phyloP scores from a whole-genome alignment of 2,797 vertebrate species.

The Sebastes oblongus region DNA sequence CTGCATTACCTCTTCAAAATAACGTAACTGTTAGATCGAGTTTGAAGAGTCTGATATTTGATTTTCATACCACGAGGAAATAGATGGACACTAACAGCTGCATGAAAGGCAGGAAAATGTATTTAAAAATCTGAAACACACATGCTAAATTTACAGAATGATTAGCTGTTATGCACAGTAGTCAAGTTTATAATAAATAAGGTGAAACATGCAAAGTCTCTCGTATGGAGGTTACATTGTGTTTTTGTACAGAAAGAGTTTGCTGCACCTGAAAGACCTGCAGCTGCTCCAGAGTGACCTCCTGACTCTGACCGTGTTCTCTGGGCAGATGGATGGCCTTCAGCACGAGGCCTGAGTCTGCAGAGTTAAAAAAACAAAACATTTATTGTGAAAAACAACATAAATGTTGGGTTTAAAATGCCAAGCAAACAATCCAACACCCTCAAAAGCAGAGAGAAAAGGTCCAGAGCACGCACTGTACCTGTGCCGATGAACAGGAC shows the following conservation, averaged over 20 bases:
- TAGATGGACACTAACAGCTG: neutral
- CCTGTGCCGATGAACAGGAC: slow-evolving; percentile 87
- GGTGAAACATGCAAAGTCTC: neutral
- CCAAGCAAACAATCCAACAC: neutral
- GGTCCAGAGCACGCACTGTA: neutral
- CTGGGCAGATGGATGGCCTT: slow-evolving; percentile 85
- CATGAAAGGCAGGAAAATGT: neutral
- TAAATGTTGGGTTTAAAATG: neutral
- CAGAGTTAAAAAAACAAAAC: neutral
- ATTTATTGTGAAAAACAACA: neutral
- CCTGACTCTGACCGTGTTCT: slow-evolving; percentile 74
- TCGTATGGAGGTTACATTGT: neutral
- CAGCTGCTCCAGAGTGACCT: slow-evolving; percentile 89
- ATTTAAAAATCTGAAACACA: neutral
- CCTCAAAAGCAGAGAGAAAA: neutral
- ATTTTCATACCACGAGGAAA: neutral
- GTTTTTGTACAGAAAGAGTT: neutral
- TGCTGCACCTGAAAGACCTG: slow-evolving; percentile 85
- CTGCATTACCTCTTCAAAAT: neutral
- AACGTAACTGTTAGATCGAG: neutral
- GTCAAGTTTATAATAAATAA: neutral
- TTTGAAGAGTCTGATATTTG: neutral
- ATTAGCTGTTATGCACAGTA: neutral
- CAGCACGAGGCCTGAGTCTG: slow-evolving; percentile 87
- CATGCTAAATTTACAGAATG: neutral